Evolutionary conservation across 2,797 vertebrate species (phyloP), one percentile per base, ranked within the genome.

Genomic region (Microchirus variegatus): DNA sequence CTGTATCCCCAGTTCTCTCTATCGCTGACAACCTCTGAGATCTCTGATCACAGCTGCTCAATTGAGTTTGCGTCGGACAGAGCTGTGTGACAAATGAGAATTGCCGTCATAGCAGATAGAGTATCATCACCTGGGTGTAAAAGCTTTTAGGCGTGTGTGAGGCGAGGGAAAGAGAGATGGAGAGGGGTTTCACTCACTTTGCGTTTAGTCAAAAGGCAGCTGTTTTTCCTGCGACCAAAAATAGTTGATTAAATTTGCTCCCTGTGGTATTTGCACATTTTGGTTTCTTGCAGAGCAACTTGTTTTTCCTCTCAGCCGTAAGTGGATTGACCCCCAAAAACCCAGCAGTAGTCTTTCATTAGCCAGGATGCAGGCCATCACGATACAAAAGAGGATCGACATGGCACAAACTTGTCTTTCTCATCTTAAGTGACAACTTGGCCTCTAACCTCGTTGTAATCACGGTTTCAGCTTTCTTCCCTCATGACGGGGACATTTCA

Each of bases 281-380:
- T 13, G 7, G 48, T 59, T 73, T 81, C 78, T 83, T 60, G 77
- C 73, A 74, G 67, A 79, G 75, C 65, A 73, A 76, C 67, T 81
- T 82, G 74, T 77, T 85, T 80, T 75, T 48, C 78, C 78, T 82
- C 70, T 63, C 40, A 26, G 55, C 73, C 77, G 54, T 82, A 88
- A 89, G 85, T 86, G 76, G 82, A 90, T 87, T 86, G 82, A 88
- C 84, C 85, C 83, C 79, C 67, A 64, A 80, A 83, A 82, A 31
- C 81, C 75, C 83, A 76, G 80, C 83, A 78, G 81, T 77, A 77
- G 81, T 83, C 83, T 86, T 86, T 86, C 81, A 89, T 88, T 85
- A 83, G 83, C 80, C 80, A 73, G 71, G 73, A 84, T 79, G 74
- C 75, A 78, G 70, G 82, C 82, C 64, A 71, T 87, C 87, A 83